Base-by-base conservation (phyloP, 2,888 invertebrate species). In the Panopea generosa region DNA sequence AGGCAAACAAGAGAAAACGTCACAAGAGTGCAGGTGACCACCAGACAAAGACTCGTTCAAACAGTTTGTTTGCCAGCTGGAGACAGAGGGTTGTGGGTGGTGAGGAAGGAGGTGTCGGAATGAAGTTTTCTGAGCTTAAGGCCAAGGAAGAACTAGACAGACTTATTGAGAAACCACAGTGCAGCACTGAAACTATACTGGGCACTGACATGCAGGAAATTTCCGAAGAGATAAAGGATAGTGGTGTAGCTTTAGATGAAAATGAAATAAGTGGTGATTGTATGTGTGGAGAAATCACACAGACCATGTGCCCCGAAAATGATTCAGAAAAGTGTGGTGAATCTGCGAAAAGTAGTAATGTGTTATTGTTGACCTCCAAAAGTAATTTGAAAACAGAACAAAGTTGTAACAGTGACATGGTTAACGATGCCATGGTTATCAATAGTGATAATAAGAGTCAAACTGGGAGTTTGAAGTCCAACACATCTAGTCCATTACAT, bases 11-110 rank as follows among this genome's bases (percentile, higher is more conserved):
- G 20, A 74, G 89, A n/a, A 87, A 86, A 68, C 76, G 90, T 29
- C 89, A 90, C 77, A 87, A 84, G 95, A 40, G 91, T 85, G 88
- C 87, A 11, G 87, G 86, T 0, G 89, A 87, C 74, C 70, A 74
- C 29, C 52, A 67, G 33, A 67, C 85, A 65, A 78, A 87, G 73
- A 52, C 79, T 0, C 81, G 88, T 26, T 87, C 89, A n/a, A 86
- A 86, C 68, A 88, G 88, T 71, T 60, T 89, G 38, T 85, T 86
- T 50, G 81, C 85, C 38, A 84, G 77, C 65, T 88, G 84, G 85
- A 76, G 83, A 43, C 85, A 86, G 40, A 62, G 79, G 1, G 77
- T 83, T 56, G 22, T 69, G 7, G 79, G 75, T 60, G 80, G 74
- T 11, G 86, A 84, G 18, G 82, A 83, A 20, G 63, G 74, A 26